Evolutionary conservation across 2,888 invertebrate genomes (phyloP).

Genomic region (Apamea monoglypha): DNA sequence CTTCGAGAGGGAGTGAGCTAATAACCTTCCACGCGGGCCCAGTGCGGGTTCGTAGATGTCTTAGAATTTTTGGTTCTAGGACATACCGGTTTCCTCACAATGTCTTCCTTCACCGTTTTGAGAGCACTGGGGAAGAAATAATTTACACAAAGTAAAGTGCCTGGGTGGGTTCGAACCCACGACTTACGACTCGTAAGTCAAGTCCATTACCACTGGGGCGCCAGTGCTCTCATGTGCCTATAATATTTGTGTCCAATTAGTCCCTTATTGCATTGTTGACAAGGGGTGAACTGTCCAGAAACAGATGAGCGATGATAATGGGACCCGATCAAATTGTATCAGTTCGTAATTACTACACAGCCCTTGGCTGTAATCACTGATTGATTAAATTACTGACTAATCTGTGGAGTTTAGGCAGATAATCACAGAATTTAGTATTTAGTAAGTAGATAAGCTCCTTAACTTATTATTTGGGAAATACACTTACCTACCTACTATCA

Average conservation of each 20-base stretch:
- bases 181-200: background rate
- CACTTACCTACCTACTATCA: background rate
- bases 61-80: too few species aligned
- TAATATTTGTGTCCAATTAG: constrained; percentile 53
- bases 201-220: background rate
- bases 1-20: background rate
- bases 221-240: background rate
- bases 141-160: background rate
- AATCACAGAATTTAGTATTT: constrained; percentile 7
- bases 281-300: constrained; percentile 22
- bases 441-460: constrained; percentile 1
- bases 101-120: background rate
- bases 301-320: constrained; percentile 37
- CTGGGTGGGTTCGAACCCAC: background rate
- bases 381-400: constrained; percentile 36
- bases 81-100: background rate
- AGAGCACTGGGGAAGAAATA: background rate
- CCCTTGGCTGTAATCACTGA: constrained; percentile 12
- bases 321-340: constrained; percentile 48
- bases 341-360: constrained; percentile 32
- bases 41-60: too few species aligned
- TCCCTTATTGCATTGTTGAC: constrained; percentile 42
- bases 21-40: too few species aligned
- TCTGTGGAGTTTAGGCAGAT: constrained; percentile 11
- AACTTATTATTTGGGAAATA: background rate